These are phyloP conservation scores for Canis aureus DNA, from an alignment of 2,113 vertebrate genomes.

Conservation along the genomic window DNA sequence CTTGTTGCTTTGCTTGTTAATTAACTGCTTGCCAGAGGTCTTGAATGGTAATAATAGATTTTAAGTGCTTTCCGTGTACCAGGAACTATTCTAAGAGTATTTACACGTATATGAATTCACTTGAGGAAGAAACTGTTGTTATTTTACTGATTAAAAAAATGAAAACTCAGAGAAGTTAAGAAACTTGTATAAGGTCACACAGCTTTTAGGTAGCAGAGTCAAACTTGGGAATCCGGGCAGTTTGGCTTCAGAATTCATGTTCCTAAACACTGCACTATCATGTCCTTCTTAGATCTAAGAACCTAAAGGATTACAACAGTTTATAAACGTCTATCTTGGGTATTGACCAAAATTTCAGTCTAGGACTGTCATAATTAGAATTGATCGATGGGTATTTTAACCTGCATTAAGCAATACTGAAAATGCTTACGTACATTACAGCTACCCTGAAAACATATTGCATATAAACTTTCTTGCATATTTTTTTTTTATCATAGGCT, in stretches of 20 bases:
- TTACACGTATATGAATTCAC: background rate
- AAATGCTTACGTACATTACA: background rate
- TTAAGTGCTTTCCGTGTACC: background rate
- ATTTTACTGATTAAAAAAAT: background rate
- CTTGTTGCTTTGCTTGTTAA: slow-evolving; percentile 8
- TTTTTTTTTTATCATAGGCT: background rate
- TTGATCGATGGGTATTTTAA: background rate
- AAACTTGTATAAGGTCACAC: background rate
- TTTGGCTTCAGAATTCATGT: background rate
- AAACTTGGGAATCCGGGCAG: background rate
- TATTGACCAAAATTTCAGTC: background rate
- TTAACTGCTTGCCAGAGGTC: background rate
- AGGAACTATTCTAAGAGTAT: background rate
- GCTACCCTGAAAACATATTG: background rate
- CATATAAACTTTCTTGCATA: background rate
- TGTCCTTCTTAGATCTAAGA: background rate
- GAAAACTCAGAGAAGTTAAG: background rate
- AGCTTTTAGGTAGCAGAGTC: background rate
- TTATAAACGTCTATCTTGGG: background rate
- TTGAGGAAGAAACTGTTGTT: background rate
- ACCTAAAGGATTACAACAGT: background rate
- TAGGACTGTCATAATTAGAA: background rate
- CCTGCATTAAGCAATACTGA: background rate
- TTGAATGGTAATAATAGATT: background rate
- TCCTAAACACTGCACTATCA: background rate